Percentiles rank a stretch among this genome's conserved stretches.
Evolutionary conservation across 2,113 vertebrate genomes (phyloP).

Genomic region (Motacilla alba): DNA sequence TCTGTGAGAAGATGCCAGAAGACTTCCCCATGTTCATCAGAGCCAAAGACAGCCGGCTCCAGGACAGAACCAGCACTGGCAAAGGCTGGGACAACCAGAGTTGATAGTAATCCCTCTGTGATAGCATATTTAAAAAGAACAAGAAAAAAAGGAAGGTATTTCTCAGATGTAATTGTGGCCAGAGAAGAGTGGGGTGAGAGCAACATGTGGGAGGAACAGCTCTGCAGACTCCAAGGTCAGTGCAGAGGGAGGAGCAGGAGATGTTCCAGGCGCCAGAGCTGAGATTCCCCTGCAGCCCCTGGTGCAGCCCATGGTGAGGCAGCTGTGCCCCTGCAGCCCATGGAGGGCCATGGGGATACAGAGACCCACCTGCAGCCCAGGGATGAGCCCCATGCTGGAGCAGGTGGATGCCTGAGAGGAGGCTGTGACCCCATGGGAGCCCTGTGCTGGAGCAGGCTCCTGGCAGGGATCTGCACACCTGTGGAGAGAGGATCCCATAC

Average conservation of each 20-base stretch:
- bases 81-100: background rate
- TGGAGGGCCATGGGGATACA: rapidly evolving
- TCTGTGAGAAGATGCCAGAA: background rate
- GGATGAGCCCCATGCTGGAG: background rate
- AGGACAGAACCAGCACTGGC: background rate
- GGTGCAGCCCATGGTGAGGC: background rate
- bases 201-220: background rate
- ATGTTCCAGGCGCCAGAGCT: background rate
- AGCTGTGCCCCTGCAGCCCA: background rate
- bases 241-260: background rate
- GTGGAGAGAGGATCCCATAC: too few relatives aligned
- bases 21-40: background rate
- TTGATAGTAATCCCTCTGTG: background rate
- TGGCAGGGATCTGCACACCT: background rate
- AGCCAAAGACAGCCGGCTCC: rapidly evolving
- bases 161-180: background rate
- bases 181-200: background rate
- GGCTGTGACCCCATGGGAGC: background rate
- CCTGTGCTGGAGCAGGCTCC: background rate
- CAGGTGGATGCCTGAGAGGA: background rate
- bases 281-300: background rate
- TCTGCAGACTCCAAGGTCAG: background rate
- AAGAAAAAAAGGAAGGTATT: background rate
- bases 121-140: background rate
- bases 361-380: rapidly evolving